Base-by-base conservation (phyloP, 2,797 vertebrate genomes). In the Halcyon smyrnensis region DNA sequence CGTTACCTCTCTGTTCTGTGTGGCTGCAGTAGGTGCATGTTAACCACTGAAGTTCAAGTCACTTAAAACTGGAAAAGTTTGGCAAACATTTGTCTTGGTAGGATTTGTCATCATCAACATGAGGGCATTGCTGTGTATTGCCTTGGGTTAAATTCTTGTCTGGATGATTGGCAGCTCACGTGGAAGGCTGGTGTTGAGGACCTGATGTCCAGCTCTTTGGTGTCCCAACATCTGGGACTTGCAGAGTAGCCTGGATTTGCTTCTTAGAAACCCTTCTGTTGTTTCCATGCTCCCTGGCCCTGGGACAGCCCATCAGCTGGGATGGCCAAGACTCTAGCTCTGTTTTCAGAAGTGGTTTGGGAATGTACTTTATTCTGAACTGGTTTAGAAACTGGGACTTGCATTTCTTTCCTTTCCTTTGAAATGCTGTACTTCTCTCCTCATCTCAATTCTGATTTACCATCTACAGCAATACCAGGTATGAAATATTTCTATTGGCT, bases 181-280 rank as follows among this genome's bases (percentile, higher is more conserved):
- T 1, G 2, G 63, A 56, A 28, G 15, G n/a, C 21, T 45, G 80
- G 6, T 23, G n/a, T 32, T 39, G 46, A 46, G 67, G 24, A 4
- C 19, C 15, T 6, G 8, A 19, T 4, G 62, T 77, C 60, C 45
- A 30, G 39, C 3, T 37, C 30, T n/a, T 24, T 11, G 21, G 28
- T n/a, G 51, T 65, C 57, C 53, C 69, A 15, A 3, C 0, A 0
- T 10, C 8, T 70, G 71, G 65, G 19, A 5, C 8, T 70, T 16
- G 36, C 63, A 39, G 37, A 19, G 13, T 19, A 32, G 32, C 8
- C 14, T 13, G 20, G 34, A 11, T 17, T n/a, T 9, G 34, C 2
- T 18, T 28, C n/a, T 32, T 12, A 6, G 28, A 25, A 50, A 6
- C 4, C 3, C 7, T 24, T 21, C 56, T 60, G 15, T 2, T 54